Conservation (phyloP, 2,888 invertebrate genomes). For the Acleris literana region DNA sequence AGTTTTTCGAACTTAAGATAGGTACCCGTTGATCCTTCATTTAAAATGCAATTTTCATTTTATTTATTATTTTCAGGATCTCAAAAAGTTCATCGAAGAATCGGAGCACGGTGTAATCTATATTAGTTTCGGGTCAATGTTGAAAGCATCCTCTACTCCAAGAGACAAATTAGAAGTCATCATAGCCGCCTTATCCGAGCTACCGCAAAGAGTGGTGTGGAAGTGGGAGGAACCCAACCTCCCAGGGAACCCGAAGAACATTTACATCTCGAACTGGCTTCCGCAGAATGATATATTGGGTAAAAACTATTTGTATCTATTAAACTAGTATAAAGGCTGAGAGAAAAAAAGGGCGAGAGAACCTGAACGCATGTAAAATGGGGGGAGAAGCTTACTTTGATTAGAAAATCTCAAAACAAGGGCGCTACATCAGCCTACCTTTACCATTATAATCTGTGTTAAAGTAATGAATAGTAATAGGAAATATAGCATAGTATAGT, state of each 20-base stretch:
- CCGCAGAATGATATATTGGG: conserved; percentile 88
- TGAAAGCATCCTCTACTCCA: conserved; percentile 85
- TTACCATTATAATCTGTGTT: no score
- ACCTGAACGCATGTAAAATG: no score
- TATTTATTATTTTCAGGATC: conserved; percentile 65
- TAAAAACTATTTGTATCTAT: conserved; percentile 49
- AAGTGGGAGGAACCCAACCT: conserved; percentile 87
- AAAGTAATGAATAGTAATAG: no score
- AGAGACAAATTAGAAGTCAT: conserved; percentile 84
- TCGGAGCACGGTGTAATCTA: conserved; percentile 87
- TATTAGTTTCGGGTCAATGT: conserved; percentile 90
- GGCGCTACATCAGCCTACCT: no score
- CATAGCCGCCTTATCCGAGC: conserved; percentile 81
- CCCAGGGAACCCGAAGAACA: conserved; percentile 83
- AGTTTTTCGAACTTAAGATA: no score
- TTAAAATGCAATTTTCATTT: no score
- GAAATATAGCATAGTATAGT: no score
- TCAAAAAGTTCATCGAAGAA: conserved; percentile 86
- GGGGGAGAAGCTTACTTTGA: no score
- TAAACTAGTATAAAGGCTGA: neutral
- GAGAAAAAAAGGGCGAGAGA: no score
- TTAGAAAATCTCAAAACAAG: no score
- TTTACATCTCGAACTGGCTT: conserved; percentile 85
- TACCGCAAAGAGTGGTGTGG: conserved; percentile 89
- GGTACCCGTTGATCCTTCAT: no score